These are phyloP conservation scores for Hypocryptadius cinnamomeus DNA, from an alignment of 2,113 vertebrate genomes.

Conservation along the genomic window DNA sequence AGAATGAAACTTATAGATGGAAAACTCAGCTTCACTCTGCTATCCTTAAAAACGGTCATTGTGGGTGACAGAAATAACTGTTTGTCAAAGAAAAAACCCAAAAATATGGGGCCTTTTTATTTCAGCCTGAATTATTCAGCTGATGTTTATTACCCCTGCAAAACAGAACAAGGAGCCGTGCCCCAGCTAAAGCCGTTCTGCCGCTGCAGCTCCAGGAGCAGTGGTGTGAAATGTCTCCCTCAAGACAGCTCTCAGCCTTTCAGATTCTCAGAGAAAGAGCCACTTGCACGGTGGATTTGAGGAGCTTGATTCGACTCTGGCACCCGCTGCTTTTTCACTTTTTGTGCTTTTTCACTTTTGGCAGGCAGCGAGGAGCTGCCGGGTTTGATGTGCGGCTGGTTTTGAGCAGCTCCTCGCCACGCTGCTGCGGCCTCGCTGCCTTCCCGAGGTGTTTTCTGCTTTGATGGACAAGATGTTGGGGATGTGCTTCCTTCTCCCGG, in stretches of 20 bases:
- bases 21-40: not conserved
- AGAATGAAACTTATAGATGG: not conserved
- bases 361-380: not conserved
- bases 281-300: not conserved
- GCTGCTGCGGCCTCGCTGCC: not conserved
- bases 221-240: constrained; percentile 15
- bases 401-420: not conserved
- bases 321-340: not conserved
- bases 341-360: not conserved
- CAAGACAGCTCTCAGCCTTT: not conserved
- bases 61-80: constrained; percentile 23
- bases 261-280: not conserved
- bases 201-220: not conserved
- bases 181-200: not conserved
- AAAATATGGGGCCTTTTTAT: not conserved
- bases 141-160: constrained; percentile 37
- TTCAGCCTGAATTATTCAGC: constrained; percentile 39
- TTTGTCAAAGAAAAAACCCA: not conserved
- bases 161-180: not conserved
- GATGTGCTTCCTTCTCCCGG: not conserved
- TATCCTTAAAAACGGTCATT: not conserved
- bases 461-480: constrained; percentile 13
- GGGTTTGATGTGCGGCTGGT: not conserved
- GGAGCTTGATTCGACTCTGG: not conserved
- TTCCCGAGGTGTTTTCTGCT: constrained; percentile 8